Evolutionary conservation across 2,797 vertebrate species (phyloP).

Genomic region (Masticophis lateralis): DNA sequence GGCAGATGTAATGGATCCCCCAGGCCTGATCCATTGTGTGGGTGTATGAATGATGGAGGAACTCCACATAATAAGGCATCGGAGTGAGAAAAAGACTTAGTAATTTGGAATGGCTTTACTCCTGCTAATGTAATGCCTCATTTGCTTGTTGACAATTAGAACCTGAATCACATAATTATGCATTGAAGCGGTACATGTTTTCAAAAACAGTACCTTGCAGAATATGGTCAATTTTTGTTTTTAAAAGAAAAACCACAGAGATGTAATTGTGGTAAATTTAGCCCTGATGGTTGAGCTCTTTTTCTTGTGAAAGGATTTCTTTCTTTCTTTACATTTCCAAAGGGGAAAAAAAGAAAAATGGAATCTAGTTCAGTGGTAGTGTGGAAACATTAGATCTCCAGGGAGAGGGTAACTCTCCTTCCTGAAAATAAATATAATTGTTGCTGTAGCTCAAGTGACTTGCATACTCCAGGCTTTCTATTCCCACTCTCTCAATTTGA

Average conservation of each 20-base stretch:
- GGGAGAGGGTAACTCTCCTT: neutral
- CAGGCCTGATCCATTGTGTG: neutral
- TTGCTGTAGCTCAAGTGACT: neutral
- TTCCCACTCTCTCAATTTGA: neutral
- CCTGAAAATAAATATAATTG: neutral
- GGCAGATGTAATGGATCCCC: neutral
- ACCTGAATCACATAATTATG: neutral
- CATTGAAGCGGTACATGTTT: neutral
- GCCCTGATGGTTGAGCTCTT: neutral
- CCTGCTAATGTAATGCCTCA: neutral
- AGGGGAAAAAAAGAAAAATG: neutral
- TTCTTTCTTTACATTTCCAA: neutral
- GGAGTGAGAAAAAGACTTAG: neutral
- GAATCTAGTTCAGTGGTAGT: neutral
- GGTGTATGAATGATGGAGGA: neutral
- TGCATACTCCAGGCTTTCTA: neutral
- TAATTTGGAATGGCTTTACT: neutral
- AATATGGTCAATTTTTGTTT: neutral
- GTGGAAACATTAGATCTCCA: neutral
- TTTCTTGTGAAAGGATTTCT: neutral
- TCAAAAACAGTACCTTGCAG: neutral
- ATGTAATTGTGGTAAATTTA: neutral
- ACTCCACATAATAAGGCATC: neutral
- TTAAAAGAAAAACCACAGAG: neutral
- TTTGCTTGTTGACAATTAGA: neutral